Percentiles rank a stretch among this genome's conserved stretches.
phyloP scores from a whole-genome alignment of 2,113 vertebrate species.

The Carettochelys insculpta region DNA sequence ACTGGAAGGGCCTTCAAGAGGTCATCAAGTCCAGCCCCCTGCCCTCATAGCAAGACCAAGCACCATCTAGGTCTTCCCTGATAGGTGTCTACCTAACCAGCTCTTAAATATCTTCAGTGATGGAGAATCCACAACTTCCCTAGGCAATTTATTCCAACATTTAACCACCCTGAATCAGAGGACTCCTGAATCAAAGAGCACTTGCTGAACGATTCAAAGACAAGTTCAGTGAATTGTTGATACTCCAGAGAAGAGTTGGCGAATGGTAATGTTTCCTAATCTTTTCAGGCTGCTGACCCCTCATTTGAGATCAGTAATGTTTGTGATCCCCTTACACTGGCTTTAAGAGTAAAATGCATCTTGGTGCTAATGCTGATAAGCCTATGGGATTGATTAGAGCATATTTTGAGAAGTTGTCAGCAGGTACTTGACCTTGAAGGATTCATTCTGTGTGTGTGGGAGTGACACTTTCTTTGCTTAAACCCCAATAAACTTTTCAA shows the following conservation, averaged over 20 bases:
- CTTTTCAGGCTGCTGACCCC: neutral
- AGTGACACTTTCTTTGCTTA: neutral
- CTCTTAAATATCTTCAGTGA: no score
- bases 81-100: no score
- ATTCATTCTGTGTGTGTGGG: neutral
- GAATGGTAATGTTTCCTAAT: neutral
- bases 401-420: neutral
- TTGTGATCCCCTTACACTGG: neutral
- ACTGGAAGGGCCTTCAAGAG: no score
- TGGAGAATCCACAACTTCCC: no score
- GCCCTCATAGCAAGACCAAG: no score
- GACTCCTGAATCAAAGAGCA: neutral
- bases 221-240: neutral
- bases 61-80: no score
- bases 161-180: neutral
- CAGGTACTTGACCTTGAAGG: neutral
- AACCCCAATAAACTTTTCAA: neutral
- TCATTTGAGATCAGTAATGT: neutral
- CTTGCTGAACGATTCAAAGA: neutral
- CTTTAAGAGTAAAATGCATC: neutral
- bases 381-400: neutral
- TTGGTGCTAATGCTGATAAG: neutral
- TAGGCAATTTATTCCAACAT: no score
- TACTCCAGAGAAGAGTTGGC: fast-evolving
- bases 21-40: no score